Conservation (phyloP, 2,797 vertebrate species). For the Cuniculus paca region DNA sequence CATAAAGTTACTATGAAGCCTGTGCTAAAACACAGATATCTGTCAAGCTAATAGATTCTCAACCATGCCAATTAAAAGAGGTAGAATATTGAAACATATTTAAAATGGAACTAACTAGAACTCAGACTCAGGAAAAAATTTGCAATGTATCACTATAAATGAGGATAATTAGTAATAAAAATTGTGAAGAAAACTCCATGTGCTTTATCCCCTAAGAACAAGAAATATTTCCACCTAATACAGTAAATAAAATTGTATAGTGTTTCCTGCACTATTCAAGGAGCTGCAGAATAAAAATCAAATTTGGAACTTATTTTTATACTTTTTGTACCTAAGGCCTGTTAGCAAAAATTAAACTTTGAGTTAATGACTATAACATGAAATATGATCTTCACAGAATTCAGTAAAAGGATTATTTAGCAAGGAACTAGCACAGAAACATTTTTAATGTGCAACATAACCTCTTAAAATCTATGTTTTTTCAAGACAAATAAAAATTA, state of each 20-base stretch:
- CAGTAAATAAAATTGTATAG: constrained; percentile 39
- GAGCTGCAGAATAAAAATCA: not conserved
- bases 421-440: not conserved
- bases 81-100: constrained; percentile 38
- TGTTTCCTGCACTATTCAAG: constrained; percentile 29
- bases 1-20: constrained; percentile 13
- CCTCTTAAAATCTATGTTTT: not conserved
- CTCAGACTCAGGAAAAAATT: not conserved
- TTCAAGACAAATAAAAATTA: not conserved
- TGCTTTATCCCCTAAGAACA: constrained; percentile 8
- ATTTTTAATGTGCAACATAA: not conserved
- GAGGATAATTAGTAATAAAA: constrained; percentile 40
- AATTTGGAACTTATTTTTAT: constrained; percentile 19
- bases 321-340: constrained; percentile 61
- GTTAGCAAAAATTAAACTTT: constrained; percentile 68
- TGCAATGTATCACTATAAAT: constrained; percentile 45
- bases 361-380: constrained; percentile 58
- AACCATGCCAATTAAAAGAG: constrained; percentile 41
- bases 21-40: not conserved
- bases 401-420: constrained; percentile 3
- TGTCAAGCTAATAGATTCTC: not conserved
- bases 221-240: constrained; percentile 15
- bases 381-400: not conserved
- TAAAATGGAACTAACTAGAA: not conserved
- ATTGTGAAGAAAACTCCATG: not conserved